Percentiles rank a stretch among this genome's conserved stretches.
Conservation (phyloP, 2,888 invertebrate genomes). For the Chrysotoxum bicinctum region DNA sequence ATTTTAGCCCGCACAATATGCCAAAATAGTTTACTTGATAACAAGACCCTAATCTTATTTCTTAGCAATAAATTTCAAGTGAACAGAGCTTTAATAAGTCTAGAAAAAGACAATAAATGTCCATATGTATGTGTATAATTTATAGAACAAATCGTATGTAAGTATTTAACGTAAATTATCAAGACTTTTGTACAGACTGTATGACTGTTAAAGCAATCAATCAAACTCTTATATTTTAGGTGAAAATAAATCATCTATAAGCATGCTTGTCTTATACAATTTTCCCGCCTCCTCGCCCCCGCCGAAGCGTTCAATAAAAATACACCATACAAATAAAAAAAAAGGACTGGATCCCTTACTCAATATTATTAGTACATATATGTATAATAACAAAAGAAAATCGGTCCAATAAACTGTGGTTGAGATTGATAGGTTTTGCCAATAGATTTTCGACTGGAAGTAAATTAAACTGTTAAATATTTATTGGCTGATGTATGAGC, state of each 20-base stretch:
- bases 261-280: conserved; percentile 1
- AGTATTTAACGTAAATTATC: no score
- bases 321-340: not conserved
- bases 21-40: no score
- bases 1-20: no score
- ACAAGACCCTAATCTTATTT: no score
- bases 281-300: not conserved
- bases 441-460: conserved; percentile 48
- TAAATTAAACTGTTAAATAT: conserved; percentile 71
- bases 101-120: no score
- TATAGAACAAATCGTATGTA: no score
- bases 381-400: conserved; percentile 24
- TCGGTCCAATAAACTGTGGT: conserved; percentile 18
- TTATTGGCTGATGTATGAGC: conserved; percentile 61
- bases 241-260: not conserved
- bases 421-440: conserved; percentile 36
- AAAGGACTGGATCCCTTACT: not conserved
- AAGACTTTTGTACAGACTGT: no score
- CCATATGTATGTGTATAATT: no score
- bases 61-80: no score
- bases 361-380: not conserved
- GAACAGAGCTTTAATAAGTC: no score
- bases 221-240: no score
- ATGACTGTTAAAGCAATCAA: no score
- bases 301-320: not conserved